Conservation (phyloP, 37 sponge, comb jelly and placozoan species). For the Lycopodina hypogea region DNA sequence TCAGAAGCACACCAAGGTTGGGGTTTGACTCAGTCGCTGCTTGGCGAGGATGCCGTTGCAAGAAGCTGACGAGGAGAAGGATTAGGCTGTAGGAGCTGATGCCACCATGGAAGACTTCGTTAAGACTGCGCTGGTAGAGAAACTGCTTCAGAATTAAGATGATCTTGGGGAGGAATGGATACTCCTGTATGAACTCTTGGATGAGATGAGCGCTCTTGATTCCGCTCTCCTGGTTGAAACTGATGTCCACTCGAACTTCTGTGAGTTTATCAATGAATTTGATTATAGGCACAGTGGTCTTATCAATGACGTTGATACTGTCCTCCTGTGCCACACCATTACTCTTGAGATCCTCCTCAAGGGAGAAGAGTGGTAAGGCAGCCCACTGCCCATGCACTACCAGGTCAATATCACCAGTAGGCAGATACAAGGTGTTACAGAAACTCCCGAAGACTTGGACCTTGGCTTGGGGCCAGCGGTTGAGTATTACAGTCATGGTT, state of each 20-base stretch:
- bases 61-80: conserved; percentile 86
- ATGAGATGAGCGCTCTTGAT: conserved; percentile 64
- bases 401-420: conserved; percentile 94
- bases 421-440: conserved; percentile 80
- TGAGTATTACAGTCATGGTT: conserved; percentile 47
- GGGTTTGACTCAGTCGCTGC: conserved; percentile 52
- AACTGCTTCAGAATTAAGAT: conserved; percentile 93
- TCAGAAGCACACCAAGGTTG: conserved; percentile 90
- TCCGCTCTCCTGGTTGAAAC: conserved; percentile 82
- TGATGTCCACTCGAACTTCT: conserved; percentile 87
- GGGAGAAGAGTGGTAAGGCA: conserved; percentile 56
- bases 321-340: conserved; percentile 67
- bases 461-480: conserved; percentile 74
- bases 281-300: conserved; percentile 89
- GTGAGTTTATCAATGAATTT: conserved; percentile 84
- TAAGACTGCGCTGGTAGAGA: conserved; percentile 79
- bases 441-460: conserved; percentile 91
- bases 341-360: conserved; percentile 61
- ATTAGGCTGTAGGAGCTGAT: conserved; percentile 91
- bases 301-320: conserved; percentile 80
- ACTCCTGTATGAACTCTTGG: conserved; percentile 60
- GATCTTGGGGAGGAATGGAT: conserved; percentile 76
- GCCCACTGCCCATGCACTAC: conserved; percentile 85
- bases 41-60: conserved; percentile 85
- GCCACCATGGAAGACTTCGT: conserved; percentile 95